Evolutionary conservation across 2,888 invertebrate genomes (phyloP).

Genomic region (Pecten maximus): DNA sequence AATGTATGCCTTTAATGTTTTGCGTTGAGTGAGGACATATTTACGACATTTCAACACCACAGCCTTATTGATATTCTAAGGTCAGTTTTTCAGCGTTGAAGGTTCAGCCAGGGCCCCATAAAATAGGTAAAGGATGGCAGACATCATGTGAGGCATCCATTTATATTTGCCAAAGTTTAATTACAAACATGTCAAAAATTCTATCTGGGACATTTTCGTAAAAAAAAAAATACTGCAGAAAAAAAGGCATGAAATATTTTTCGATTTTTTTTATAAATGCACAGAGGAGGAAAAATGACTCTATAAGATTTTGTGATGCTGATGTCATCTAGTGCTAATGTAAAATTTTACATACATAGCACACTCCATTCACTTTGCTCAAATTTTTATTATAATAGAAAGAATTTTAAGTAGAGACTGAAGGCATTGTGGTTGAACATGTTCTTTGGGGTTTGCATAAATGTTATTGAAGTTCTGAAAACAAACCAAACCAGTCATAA

Average conservation of each 20-base stretch:
- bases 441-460: background rate
- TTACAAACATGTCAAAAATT: background rate
- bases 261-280: background rate
- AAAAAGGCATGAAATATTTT: background rate
- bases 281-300: too few species aligned
- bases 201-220: background rate
- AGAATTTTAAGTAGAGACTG: background rate
- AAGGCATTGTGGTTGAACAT: background rate
- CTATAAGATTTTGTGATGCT: background rate
- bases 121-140: background rate
- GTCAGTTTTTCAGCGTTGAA: background rate
- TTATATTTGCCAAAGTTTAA: constrained; percentile 28
- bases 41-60: background rate
- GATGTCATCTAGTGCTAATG: background rate
- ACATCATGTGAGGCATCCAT: background rate
- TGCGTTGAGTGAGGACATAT: background rate
- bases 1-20: background rate
- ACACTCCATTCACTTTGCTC: background rate
- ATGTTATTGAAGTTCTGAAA: background rate
- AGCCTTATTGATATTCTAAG: background rate
- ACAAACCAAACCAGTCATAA: background rate
- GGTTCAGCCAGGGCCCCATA: background rate
- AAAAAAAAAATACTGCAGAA: background rate
- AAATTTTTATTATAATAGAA: background rate
- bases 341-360: background rate